These are phyloP conservation scores for Daubentonia madagascariensis DNA, from an alignment of 2,113 vertebrate species.

Conservation along the genomic window DNA sequence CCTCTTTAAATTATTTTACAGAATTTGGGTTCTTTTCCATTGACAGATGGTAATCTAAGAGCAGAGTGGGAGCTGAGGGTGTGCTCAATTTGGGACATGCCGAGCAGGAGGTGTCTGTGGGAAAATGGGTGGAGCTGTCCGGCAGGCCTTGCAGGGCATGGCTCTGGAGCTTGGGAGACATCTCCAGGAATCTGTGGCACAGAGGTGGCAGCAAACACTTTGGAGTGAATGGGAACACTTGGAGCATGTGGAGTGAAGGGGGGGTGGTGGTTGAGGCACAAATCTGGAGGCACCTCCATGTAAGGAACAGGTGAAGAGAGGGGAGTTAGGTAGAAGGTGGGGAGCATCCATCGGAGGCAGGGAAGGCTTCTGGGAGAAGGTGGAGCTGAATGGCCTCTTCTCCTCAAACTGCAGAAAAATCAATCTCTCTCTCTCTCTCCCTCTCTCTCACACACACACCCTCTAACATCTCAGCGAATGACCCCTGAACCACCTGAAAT, in stretches of 20 bases:
- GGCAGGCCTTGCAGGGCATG: rapidly evolving
- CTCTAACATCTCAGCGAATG: background rate
- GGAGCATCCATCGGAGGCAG: background rate
- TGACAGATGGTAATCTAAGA: background rate
- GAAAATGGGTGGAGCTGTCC: background rate
- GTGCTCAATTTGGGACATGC: too few relatives aligned
- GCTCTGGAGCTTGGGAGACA: background rate
- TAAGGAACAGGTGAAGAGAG: background rate
- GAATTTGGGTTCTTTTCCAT: too few relatives aligned
- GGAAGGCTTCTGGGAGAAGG: background rate
- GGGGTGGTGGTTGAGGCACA: too few relatives aligned
- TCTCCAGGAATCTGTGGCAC: background rate
- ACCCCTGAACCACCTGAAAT: background rate
- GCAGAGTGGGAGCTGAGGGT: background rate
- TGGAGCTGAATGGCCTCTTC: background rate
- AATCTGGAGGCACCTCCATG: background rate
- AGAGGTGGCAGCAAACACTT: background rate
- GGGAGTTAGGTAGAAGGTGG: background rate
- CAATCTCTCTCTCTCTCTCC: background rate
- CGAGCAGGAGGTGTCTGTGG: rapidly evolving
- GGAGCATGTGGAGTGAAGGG: background rate
- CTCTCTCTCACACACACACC: background rate
- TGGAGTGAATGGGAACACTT: background rate
- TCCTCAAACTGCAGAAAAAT: background rate
- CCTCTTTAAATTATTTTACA: too few relatives aligned